Conservation (phyloP, 2,888 invertebrate species). For the Dryadula phaetusa region DNA sequence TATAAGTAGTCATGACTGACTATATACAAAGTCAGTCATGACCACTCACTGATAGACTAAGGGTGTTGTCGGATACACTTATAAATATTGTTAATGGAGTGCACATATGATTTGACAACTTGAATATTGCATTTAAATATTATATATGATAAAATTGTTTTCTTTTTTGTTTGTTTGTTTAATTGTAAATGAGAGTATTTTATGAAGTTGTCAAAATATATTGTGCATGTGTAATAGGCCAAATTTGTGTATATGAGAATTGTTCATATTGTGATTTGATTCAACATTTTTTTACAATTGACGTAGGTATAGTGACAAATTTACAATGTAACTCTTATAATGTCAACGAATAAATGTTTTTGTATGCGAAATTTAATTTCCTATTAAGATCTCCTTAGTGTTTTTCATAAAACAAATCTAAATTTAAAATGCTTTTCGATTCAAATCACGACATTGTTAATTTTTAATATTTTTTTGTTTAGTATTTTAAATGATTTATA, state of each 20-base stretch:
- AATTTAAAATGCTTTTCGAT: neutral
- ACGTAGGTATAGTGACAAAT: constrained; percentile 10
- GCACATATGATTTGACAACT: constrained; percentile 8
- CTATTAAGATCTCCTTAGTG: constrained; percentile 1
- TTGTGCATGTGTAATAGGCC: constrained; percentile 6
- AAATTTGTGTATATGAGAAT: constrained; percentile 17
- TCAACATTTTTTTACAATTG: constrained; percentile 12
- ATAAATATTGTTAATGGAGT: neutral
- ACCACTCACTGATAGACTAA: neutral
- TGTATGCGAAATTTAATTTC: constrained; percentile 10
- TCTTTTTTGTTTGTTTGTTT: neutral
- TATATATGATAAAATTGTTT: constrained; percentile 9
- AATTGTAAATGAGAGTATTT: neutral
- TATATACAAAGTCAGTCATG: constrained; percentile 1
- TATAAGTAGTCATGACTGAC: neutral
- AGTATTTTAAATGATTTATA: too few species aligned
- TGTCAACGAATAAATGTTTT: neutral
- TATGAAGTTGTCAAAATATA: constrained; percentile 20
- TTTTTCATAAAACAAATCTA: neutral
- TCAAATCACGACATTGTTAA: neutral
- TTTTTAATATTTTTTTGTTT: too few species aligned
- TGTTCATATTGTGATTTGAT: constrained; percentile 5
- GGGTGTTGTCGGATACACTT: constrained; percentile 4
- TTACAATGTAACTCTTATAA: neutral
- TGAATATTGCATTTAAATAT: constrained; percentile 23